Base-by-base conservation (phyloP, 2,797 vertebrate species). In the Cheirogaleus major region DNA sequence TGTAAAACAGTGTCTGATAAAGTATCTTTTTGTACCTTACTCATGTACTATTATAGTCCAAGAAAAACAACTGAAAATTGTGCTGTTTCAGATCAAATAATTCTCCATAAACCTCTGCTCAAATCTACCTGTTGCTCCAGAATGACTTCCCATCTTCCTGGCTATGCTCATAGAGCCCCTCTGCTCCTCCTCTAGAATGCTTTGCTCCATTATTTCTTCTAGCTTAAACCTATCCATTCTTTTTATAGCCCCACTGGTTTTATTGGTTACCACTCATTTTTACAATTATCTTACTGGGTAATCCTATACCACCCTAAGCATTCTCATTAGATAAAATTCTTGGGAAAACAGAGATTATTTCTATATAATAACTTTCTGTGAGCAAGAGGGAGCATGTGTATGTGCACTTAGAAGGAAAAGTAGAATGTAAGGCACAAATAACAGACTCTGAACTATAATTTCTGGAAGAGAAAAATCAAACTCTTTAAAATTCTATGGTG, bases 1-100 rank as follows among this genome's bases (percentile, higher is more conserved):
- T 89, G 14, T 59, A 45, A 45, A 88, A 82, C 4, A 87, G 75
- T 12, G 20, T 84, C 17, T 65, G 57, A 83, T n/a, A 83, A 82
- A 61, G 48, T 38, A 81, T 38, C 65, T 50, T 59, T 65, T 65
- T 52, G 41, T n/a, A 88, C 41, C 27, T 76, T 50, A 80, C 7
- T 73, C 55, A 79, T 78, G 17, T 63, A 87, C 61, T n/a, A 38
- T 79, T 57, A 79, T 3, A 57, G 15, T 83, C 48, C 61, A 76
- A 23, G 57, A 22, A 61, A 63, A 76, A 30, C 32, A 20, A 89
- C 7, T 32, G 70, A 23, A 92, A 27, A 85, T 73, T 65, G 22
- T 92, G 41, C 17, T 80, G 23, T 67, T 88, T 89, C 11, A 79
- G 23, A 38, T 59, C 57, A 73, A 79, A 22, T 25, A 78, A 52